Conservation (phyloP, 2,888 invertebrate genomes). For the Chloroclystis v-ata region DNA sequence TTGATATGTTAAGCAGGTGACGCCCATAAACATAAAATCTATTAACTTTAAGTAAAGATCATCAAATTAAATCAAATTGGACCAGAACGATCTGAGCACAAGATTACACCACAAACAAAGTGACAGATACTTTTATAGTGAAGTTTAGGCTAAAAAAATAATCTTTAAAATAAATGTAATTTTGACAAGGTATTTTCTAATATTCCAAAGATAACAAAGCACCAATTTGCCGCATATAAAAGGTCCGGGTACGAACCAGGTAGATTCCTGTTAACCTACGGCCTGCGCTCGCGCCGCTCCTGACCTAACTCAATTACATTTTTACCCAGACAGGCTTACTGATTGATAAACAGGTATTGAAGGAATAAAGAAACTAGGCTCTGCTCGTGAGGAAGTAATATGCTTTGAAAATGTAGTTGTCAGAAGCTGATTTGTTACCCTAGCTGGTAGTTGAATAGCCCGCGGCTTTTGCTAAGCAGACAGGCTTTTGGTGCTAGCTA, state of each 20-base stretch:
- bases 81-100: too few relatives aligned
- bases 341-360: constrained; percentile 48
- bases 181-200: too few relatives aligned
- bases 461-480: not conserved
- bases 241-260: not conserved
- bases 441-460: not conserved
- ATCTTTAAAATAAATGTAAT: too few relatives aligned
- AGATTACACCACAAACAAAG: too few relatives aligned
- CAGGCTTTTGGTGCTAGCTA: not conserved
- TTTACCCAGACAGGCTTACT: constrained; percentile 48
- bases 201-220: too few relatives aligned
- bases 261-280: constrained; percentile 60
- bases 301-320: constrained; percentile 61
- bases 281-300: constrained; percentile 50
- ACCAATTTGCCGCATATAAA: too few relatives aligned
- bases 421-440: not conserved
- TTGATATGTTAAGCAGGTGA: too few relatives aligned
- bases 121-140: too few relatives aligned
- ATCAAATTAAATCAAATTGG: too few relatives aligned
- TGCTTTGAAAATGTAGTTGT: constrained; percentile 3
- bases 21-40: too few relatives aligned
- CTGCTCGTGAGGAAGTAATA: constrained; percentile 2
- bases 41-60: too few relatives aligned
- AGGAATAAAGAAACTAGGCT: constrained; percentile 4
- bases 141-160: too few relatives aligned